phyloP scores from a whole-genome alignment of 2,888 invertebrate species.

The Limnephilus lunatus region DNA sequence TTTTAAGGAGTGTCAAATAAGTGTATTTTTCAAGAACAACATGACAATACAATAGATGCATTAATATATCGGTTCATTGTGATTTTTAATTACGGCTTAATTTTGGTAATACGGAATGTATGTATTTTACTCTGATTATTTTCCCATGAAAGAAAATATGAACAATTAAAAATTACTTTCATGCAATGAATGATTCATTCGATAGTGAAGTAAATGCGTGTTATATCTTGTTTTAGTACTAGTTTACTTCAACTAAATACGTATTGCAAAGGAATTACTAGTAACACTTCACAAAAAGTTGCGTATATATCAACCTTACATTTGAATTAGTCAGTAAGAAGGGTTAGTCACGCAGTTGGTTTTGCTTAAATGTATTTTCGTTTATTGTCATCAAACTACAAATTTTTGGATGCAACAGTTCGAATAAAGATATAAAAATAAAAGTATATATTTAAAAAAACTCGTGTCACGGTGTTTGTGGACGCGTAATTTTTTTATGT shows the following conservation, averaged over 20 bases:
- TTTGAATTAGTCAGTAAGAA: neutral
- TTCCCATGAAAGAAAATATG: neutral
- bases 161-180: neutral
- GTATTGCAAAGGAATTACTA: neutral
- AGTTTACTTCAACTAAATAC: neutral
- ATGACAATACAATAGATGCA: constrained; percentile 22
- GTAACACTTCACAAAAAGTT: neutral
- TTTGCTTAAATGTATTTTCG: too few species aligned
- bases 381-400: too few species aligned
- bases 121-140: neutral
- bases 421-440: too few species aligned
- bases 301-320: neutral
- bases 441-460: too few species aligned
- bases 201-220: neutral
- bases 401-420: too few species aligned
- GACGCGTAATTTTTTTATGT: too few species aligned
- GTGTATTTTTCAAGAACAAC: neutral
- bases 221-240: neutral
- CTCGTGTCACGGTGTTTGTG: too few species aligned
- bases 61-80: constrained; percentile 39
- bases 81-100: constrained; percentile 3
- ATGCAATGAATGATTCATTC: neutral
- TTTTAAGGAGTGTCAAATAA: constrained; percentile 44
- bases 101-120: neutral
- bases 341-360: too few species aligned